phyloP scores from a whole-genome alignment of 2,113 vertebrate genomes.

The Meleagris gallopavo region DNA sequence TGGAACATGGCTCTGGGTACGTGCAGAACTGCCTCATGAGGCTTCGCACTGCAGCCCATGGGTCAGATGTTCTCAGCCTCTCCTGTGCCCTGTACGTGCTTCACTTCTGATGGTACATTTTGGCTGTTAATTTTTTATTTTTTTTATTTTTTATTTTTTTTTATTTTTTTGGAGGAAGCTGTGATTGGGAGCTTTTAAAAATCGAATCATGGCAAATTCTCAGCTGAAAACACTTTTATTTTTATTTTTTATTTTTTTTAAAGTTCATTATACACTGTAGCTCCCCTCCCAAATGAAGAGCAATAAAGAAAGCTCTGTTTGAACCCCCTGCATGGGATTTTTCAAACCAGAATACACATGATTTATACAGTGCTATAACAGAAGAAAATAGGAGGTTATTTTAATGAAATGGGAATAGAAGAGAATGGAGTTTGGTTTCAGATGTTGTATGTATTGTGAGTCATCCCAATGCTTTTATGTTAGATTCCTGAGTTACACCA shows the following conservation, averaged over 20 bases:
- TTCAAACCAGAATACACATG: background rate
- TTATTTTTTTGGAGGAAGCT: background rate
- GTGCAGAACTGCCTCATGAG: background rate
- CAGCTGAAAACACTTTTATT: background rate
- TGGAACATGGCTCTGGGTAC: accelerated
- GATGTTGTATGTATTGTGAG: conserved; percentile 54
- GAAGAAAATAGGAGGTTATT: conserved; percentile 38
- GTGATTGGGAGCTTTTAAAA: background rate
- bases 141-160: background rate
- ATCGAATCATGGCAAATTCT: background rate
- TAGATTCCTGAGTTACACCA: conserved; percentile 69
- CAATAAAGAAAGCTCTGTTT: background rate
- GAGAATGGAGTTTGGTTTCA: conserved; percentile 59
- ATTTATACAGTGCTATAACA: conserved; percentile 21
- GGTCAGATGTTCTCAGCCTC: background rate
- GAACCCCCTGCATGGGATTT: background rate
- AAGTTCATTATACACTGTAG: background rate
- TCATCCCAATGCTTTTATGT: conserved; percentile 61
- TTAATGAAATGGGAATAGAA: conserved; percentile 54
- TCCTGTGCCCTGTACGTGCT: background rate
- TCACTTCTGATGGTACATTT: background rate
- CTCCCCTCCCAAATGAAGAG: background rate
- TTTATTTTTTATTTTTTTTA: background rate
- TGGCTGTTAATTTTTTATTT: background rate
- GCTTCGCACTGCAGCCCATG: background rate